Evolutionary conservation across 2,888 invertebrate species (phyloP).

Genomic region (Drosophila mercatorum): DNA sequence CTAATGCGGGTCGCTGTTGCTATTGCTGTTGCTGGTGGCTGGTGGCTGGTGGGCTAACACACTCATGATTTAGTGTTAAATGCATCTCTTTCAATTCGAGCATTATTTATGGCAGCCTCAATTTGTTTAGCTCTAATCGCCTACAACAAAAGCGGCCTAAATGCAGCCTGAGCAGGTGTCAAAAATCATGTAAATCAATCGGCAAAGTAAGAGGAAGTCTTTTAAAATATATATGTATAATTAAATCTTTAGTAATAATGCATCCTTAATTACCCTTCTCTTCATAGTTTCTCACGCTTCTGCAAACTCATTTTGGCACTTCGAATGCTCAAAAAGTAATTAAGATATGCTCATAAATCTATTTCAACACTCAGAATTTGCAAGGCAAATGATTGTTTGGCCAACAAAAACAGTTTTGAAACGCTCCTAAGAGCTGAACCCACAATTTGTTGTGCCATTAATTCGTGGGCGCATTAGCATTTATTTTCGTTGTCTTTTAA

Average conservation of each 20-base stretch:
- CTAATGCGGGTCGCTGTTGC: constrained; percentile 49
- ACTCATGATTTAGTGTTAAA: constrained; percentile 50
- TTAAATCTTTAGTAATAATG: no score
- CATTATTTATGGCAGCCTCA: constrained; percentile 20
- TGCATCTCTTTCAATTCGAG: constrained; percentile 28
- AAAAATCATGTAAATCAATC: constrained; percentile 12
- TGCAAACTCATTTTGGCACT: constrained; percentile 2
- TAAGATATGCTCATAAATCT: constrained; percentile 37
- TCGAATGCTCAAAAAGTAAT: constrained; percentile 32
- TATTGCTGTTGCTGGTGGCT: constrained; percentile 10
- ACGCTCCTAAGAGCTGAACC: constrained; percentile 11
- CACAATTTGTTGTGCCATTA: constrained; percentile 21
- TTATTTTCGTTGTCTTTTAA: constrained; percentile 18
- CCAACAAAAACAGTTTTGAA: constrained; percentile 29
- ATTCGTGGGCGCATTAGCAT: constrained; percentile 46
- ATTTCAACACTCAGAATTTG: constrained; percentile 49
- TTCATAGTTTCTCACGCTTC: constrained; percentile 32
- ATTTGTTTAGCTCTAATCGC: constrained; percentile 54
- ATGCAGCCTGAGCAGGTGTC: constrained; percentile 15
- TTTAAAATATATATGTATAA: neutral
- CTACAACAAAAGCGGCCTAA: constrained; percentile 11
- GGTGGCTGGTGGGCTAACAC: constrained; percentile 23
- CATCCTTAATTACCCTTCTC: neutral
- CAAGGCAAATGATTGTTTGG: constrained; percentile 60
- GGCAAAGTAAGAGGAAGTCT: neutral